Evolutionary conservation across 2,888 invertebrate genomes (phyloP).

Genomic region (Erannis defoliaria): DNA sequence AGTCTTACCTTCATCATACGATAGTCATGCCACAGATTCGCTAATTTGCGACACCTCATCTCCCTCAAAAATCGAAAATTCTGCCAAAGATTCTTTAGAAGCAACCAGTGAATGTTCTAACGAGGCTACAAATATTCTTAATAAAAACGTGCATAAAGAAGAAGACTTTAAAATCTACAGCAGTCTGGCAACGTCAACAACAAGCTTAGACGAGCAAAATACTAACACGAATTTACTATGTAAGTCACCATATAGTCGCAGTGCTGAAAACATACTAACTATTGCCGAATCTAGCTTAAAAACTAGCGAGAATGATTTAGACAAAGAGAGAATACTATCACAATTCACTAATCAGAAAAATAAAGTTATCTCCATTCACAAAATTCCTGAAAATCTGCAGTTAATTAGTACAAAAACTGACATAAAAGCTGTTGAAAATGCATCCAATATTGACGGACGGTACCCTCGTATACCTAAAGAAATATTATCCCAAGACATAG

Average conservation of each 20-base stretch:
- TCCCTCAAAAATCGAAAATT: constrained; percentile 41
- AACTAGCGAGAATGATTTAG: constrained; percentile 59
- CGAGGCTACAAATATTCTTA: constrained; percentile 30
- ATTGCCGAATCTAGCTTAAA: constrained; percentile 42
- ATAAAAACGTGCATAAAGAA: constrained; percentile 9
- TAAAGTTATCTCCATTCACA: constrained; percentile 69
- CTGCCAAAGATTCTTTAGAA: constrained; percentile 48
- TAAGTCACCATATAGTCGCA: constrained; percentile 65
- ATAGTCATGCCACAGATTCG: constrained; percentile 45
- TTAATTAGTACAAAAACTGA: neutral
- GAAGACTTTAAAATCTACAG: constrained; percentile 44
- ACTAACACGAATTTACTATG: constrained; percentile 49
- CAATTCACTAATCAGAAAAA: constrained; percentile 69
- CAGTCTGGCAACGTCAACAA: constrained; percentile 64
- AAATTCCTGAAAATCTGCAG: constrained; percentile 52
- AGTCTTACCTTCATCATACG: constrained; percentile 52
- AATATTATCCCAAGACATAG: constrained; percentile 74
- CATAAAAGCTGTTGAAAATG: constrained; percentile 63
- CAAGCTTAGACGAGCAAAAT: constrained; percentile 66
- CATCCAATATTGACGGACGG: constrained; percentile 50
- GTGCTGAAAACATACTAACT: constrained; percentile 72
- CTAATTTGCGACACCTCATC: constrained; percentile 44
- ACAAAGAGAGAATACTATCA: constrained; percentile 68
- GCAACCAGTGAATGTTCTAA: constrained; percentile 32
- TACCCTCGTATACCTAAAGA: constrained; percentile 74